These are phyloP conservation scores for Trachemys scripta DNA, from an alignment of 2,113 vertebrate genomes.

Conservation along the genomic window DNA sequence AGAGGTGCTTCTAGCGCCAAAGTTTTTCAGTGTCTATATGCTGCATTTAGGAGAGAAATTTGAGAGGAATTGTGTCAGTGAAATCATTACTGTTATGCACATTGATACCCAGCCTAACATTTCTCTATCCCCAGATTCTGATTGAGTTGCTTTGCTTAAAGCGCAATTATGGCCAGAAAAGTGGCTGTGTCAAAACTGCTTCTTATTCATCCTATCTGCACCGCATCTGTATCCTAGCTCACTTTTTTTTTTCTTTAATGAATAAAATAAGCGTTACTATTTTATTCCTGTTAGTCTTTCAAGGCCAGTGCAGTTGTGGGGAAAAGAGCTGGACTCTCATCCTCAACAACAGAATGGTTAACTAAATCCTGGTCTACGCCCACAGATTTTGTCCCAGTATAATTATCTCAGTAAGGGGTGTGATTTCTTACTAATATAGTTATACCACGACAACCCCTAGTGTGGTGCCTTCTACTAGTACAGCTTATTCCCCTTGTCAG, in stretches of 20 bases:
- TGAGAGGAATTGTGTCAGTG: not conserved
- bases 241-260: not conserved
- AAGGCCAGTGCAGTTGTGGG: not conserved
- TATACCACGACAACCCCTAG: not conserved
- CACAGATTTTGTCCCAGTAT: not conserved
- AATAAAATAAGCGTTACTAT: not conserved
- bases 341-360: not conserved
- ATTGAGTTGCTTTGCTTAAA: not conserved
- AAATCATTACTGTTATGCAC: not conserved
- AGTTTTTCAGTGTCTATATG: not conserved
- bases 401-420: not conserved
- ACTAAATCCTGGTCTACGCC: not conserved
- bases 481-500: not conserved
- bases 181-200: not conserved
- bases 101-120: not conserved
- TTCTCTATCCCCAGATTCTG: not conserved
- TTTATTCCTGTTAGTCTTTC: not conserved
- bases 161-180: not conserved
- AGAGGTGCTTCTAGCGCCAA: not conserved
- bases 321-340: not conserved
- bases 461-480: not conserved
- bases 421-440: not conserved
- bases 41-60: not conserved
- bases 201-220: not conserved
- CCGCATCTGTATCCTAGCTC: not conserved